Evolutionary conservation across 2,888 invertebrate species (phyloP).

Genomic region (Conomelus anceps): DNA sequence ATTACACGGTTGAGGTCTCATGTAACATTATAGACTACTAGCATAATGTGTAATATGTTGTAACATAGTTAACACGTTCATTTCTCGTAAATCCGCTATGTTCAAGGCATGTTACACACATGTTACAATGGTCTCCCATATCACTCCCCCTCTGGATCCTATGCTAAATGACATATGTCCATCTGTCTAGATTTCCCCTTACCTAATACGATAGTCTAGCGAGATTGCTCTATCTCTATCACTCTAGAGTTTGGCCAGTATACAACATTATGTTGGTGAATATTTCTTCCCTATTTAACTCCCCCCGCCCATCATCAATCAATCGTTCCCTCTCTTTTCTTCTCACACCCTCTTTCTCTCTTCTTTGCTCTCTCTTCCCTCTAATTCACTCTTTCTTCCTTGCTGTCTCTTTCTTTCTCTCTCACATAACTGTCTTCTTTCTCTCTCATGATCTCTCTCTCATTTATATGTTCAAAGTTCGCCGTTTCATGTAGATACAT

Average conservation of each 20-base stretch:
- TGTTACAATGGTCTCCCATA: not conserved
- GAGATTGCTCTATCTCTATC: not conserved
- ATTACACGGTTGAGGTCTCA: not conserved
- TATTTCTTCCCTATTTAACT: not conserved
- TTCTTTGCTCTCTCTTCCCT: too few species aligned
- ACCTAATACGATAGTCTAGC: not conserved
- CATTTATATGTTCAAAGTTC: too few species aligned
- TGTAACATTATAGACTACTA: not conserved
- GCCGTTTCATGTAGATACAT: too few species aligned
- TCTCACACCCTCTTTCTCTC: too few species aligned
- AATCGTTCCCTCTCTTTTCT: too few species aligned
- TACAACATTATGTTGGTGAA: not conserved
- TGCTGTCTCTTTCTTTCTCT: too few species aligned
- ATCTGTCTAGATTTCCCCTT: not conserved
- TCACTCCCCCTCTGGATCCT: not conserved
- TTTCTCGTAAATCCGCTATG: not conserved
- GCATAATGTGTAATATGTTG: not conserved
- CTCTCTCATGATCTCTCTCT: too few species aligned
- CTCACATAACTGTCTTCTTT: too few species aligned
- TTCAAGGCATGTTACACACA: not conserved
- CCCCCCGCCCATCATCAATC: not conserved
- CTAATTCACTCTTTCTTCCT: too few species aligned
- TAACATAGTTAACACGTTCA: not conserved
- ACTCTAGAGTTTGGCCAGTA: not conserved
- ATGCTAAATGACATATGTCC: not conserved